Percentiles rank a stretch among this genome's conserved stretches.
Evolutionary conservation across 2,113 vertebrate genomes (phyloP).

Genomic region (Chascanopsetta lugubris): DNA sequence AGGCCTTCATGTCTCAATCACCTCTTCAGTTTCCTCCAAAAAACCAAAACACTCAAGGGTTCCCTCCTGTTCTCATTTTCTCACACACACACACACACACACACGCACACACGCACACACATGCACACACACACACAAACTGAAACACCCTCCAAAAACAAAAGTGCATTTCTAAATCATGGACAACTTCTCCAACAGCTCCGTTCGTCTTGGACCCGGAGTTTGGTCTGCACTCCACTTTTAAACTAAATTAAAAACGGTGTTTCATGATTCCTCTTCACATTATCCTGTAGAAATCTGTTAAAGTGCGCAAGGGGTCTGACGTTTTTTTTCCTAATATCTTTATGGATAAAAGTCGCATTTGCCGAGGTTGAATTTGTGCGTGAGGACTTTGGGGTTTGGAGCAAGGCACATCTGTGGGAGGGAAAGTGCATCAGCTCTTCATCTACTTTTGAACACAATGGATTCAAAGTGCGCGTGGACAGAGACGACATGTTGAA

Average conservation of each 20-base stretch:
- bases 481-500: constrained; percentile 44
- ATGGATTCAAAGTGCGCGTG: constrained; percentile 56
- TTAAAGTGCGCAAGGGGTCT: constrained; percentile 63
- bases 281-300: constrained; percentile 27
- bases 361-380: constrained; percentile 52
- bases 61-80: not conserved
- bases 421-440: constrained; percentile 57
- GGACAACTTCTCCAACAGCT: constrained; percentile 35
- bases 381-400: constrained; percentile 49
- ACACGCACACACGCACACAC: constrained; percentile 7
- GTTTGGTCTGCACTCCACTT: constrained; percentile 72
- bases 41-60: constrained; percentile 15
- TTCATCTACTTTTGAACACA: constrained; percentile 39
- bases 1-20: constrained; percentile 58
- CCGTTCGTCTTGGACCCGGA: constrained; percentile 46
- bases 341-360: constrained; percentile 35
- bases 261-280: constrained; percentile 15
- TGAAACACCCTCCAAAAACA: constrained; percentile 36
- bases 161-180: constrained; percentile 72
- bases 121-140: constrained; percentile 13
- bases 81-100: constrained; percentile 14
- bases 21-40: constrained; percentile 30
- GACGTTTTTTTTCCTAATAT: constrained; percentile 40
- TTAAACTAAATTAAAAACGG: constrained; percentile 8
- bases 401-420: constrained; percentile 75